Percentiles rank a stretch among this genome's conserved stretches.
These are phyloP conservation scores for Anorthoa munda DNA, from an alignment of 2,888 invertebrate genomes.

Conservation along the genomic window DNA sequence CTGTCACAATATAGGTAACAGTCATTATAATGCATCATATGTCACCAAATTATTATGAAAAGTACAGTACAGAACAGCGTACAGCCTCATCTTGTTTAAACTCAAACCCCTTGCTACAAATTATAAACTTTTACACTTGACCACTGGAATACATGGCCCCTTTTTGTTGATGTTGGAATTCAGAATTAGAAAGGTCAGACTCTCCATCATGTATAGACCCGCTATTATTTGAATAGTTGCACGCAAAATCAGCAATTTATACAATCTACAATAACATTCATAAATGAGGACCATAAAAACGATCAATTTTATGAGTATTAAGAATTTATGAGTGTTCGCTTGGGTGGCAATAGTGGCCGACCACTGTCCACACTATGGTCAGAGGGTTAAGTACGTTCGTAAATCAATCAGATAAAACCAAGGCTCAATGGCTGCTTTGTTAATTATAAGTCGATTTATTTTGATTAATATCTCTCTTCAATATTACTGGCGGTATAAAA, in stretches of 20 bases:
- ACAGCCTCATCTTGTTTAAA: not conserved
- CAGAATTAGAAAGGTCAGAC: not conserved
- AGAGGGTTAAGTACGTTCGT: conserved; percentile 51
- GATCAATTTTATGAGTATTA: conserved; percentile 51
- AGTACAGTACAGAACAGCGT: not conserved
- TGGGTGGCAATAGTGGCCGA: conserved; percentile 43
- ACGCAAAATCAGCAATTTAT: conserved; percentile 35
- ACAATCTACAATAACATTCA: conserved; percentile 46
- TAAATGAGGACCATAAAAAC: conserved; percentile 46
- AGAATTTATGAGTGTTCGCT: conserved; percentile 39
- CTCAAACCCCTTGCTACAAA: no score
- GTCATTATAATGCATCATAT: not conserved
- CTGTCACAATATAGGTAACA: not conserved
- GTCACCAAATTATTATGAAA: not conserved
- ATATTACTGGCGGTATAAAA: conserved; percentile 35
- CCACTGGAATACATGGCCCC: not conserved
- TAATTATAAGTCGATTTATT: conserved; percentile 59
- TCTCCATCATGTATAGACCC: not conserved
- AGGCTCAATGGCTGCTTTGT: conserved; percentile 58
- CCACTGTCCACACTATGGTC: conserved; percentile 21
- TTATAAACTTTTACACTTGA: not conserved
- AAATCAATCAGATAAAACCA: conserved; percentile 58
- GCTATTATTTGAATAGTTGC: not conserved
- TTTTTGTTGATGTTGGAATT: not conserved
- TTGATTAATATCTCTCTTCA: conserved; percentile 50